Base-by-base conservation (phyloP, 2,113 vertebrate species). In the Tragulus kanchil region DNA sequence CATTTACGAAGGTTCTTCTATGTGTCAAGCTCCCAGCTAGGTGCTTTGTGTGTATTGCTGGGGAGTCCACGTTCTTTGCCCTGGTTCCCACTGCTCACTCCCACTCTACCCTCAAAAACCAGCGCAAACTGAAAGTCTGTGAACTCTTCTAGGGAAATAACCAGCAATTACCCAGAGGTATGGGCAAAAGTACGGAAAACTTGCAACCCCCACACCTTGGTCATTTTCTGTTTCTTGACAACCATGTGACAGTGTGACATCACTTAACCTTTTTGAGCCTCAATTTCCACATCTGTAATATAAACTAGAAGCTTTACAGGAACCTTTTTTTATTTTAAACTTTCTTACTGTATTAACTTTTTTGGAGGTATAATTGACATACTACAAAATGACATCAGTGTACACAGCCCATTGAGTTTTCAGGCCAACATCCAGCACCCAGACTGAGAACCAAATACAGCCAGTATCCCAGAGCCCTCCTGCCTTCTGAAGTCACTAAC, bases 201-300 rank as follows among this genome's bases (percentile, higher is more conserved):
- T 54, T 94, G 42, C 59, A 77, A 62, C 28, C 36, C 85, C 73
- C 62, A 61, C 19, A 58, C 64, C 58, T 64, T 31, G 62, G 58
- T 45, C 16, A 23, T 52, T 94, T 85, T 95, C 75, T 62, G 85
- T 81, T 90, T 96, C 93, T 85, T 78, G 71, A 91, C 48, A 85
- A 23, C 36, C 62, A 48, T 61, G 83, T 85, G 86, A 83, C 19
- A 6, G 45, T 19, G 3, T 1, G 14, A 45, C 8, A 8, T 58
- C 85, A 50, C 64, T 89, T 56, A 83, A 89, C 31, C 73, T 75
- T 86, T 81, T 54, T 56, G 36, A 81, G 42, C 67, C 71, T 93
- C 59, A 36, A 14, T 85, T 75, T 92, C 91, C 86, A 84, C 75
- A 75, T 83, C 65, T 85, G 13, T 90, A 77, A 73, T 77, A 59